phyloP scores from a whole-genome alignment of 2,113 vertebrate species.

The Larimichthys crocea region DNA sequence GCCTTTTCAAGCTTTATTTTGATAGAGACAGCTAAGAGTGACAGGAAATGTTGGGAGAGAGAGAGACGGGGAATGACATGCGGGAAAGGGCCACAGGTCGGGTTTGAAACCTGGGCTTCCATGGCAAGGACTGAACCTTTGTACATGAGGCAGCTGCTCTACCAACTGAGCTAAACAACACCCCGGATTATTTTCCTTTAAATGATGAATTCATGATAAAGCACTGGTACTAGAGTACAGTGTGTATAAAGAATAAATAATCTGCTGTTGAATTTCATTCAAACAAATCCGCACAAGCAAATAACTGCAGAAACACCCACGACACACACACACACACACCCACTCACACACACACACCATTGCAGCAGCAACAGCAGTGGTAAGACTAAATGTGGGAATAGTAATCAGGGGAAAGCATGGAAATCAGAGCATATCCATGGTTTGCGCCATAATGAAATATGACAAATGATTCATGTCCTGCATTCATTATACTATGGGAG shows the following conservation, averaged over 20 bases:
- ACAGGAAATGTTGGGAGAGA: too few relatives aligned
- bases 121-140: too few relatives aligned
- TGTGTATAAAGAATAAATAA: not conserved
- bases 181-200: not conserved
- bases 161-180: too few relatives aligned
- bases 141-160: too few relatives aligned
- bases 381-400: slow-evolving; percentile 15
- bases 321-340: not conserved
- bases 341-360: rapidly evolving
- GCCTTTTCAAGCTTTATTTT: too few relatives aligned
- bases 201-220: not conserved
- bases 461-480: slow-evolving; percentile 80
- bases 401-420: slow-evolving; percentile 39
- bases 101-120: too few relatives aligned
- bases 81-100: too few relatives aligned
- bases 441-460: slow-evolving; percentile 72
- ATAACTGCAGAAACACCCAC: not conserved
- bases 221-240: not conserved
- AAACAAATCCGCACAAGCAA: not conserved
- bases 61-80: too few relatives aligned
- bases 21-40: too few relatives aligned
- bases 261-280: not conserved
- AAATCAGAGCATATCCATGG: slow-evolving; percentile 68
- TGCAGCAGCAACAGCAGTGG: not conserved
- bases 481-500: slow-evolving; percentile 75